These are phyloP conservation scores for Astyanax mexicanus DNA, from an alignment of 2,797 vertebrate genomes.

Conservation along the genomic window DNA sequence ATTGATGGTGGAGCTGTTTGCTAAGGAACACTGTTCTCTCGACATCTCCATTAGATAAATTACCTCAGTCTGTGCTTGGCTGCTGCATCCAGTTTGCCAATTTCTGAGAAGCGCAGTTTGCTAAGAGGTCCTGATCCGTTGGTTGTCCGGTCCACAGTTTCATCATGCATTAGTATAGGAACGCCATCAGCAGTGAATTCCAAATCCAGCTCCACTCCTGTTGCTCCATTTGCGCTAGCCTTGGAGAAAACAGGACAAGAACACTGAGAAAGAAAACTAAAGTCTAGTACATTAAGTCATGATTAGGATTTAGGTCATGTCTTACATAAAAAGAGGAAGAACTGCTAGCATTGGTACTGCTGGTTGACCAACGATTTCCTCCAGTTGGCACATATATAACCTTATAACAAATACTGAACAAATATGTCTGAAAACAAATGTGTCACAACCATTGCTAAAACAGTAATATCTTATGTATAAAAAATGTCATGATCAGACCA, in stretches of 20 bases:
- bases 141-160: slow-evolving; percentile 91
- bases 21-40: too few species aligned
- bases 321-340: not conserved
- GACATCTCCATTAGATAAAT: slow-evolving; percentile 20
- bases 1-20: too few species aligned
- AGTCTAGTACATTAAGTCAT: too few species aligned
- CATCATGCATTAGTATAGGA: slow-evolving; percentile 94
- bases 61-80: slow-evolving; percentile 91
- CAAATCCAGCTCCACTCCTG: slow-evolving; percentile 92
- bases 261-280: not conserved
- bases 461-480: too few species aligned
- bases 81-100: slow-evolving; percentile 86
- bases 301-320: too few species aligned
- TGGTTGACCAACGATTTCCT: not conserved
- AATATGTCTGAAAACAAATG: too few species aligned
- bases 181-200: slow-evolving; percentile 92
- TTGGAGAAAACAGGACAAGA: slow-evolving; percentile 56
- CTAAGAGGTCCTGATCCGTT: slow-evolving; percentile 85
- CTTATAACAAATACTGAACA: not conserved
- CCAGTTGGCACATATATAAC: not conserved
- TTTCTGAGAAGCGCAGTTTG: slow-evolving; percentile 83
- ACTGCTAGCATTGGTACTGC: not conserved
- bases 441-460: too few species aligned
- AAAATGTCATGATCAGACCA: too few species aligned
- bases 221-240: slow-evolving; percentile 91